Conservation (phyloP, 2,797 vertebrate genomes). For the Botia almorhae region DNA sequence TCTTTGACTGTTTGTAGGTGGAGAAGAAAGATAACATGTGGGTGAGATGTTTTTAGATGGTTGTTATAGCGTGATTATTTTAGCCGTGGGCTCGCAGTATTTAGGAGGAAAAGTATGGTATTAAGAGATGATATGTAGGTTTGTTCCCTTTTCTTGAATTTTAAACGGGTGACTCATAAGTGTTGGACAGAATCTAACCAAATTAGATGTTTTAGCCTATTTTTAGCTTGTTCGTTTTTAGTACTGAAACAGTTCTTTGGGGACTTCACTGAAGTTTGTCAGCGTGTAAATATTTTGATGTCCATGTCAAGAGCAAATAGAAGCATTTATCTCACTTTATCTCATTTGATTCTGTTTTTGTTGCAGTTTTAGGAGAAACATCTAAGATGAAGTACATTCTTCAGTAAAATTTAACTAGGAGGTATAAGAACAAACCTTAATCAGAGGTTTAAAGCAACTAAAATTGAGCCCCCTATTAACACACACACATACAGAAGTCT, state of each 20-base stretch:
- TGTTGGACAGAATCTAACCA: not conserved
- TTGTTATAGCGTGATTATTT: constrained; percentile 30
- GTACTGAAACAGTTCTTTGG: constrained; percentile 2
- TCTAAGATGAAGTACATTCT: not conserved
- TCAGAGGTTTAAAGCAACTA: too few species aligned
- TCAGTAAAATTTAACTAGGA: not conserved
- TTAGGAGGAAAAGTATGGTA: constrained; percentile 14
- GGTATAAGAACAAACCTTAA: not conserved
- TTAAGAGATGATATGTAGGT: constrained; percentile 22
- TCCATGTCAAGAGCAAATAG: constrained; percentile 1
- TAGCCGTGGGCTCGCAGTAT: constrained; percentile 20
- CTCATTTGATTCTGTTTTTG: not conserved
- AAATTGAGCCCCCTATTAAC: too few species aligned
- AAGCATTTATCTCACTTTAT: too few species aligned
- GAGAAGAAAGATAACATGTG: not conserved
- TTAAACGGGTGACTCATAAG: constrained; percentile 34
- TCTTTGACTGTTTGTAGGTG: not conserved
- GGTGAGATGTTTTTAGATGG: constrained; percentile 20
- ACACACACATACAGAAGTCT: not conserved
- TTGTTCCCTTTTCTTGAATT: constrained; percentile 35
- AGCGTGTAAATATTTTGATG: constrained; percentile 8
- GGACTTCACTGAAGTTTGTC: constrained; percentile 10
- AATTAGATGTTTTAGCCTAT: not conserved
- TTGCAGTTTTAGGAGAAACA: not conserved
- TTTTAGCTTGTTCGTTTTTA: constrained; percentile 7